Conservation (phyloP, 2,113 vertebrate species). For the Trichomycterus rosablanca region DNA sequence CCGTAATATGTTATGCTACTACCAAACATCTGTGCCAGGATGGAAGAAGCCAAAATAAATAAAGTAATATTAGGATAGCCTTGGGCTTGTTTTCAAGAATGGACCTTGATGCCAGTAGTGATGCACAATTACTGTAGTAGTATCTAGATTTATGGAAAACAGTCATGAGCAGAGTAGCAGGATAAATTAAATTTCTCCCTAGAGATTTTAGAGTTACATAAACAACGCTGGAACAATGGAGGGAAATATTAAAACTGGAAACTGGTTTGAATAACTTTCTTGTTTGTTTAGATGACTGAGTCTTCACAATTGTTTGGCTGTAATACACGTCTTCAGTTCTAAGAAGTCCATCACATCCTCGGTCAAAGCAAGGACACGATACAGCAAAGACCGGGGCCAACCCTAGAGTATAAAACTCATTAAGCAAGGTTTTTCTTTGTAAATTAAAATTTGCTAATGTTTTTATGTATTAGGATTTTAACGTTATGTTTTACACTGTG, state of each 20-base stretch:
- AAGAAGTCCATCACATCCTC: slow-evolving; percentile 21
- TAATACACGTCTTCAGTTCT: no score
- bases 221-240: slow-evolving; percentile 51
- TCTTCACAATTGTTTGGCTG: no score
- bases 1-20: no score
- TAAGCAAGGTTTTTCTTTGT: no score
- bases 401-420: no score
- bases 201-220: slow-evolving; percentile 50
- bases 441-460: no score
- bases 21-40: no score
- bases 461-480: no score
- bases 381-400: no score
- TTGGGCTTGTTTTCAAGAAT: neutral
- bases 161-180: slow-evolving; percentile 31
- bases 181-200: slow-evolving; percentile 53
- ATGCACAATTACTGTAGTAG: neutral
- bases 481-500: no score
- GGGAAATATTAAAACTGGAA: slow-evolving; percentile 52
- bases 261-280: slow-evolving; percentile 41
- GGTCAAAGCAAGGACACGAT: slow-evolving; percentile 24
- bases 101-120: neutral
- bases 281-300: slow-evolving; percentile 58
- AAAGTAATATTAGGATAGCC: neutral
- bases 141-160: slow-evolving; percentile 5
- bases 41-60: no score